Base-by-base conservation (phyloP, 2,113 vertebrate genomes). In the Microcebus murinus region DNA sequence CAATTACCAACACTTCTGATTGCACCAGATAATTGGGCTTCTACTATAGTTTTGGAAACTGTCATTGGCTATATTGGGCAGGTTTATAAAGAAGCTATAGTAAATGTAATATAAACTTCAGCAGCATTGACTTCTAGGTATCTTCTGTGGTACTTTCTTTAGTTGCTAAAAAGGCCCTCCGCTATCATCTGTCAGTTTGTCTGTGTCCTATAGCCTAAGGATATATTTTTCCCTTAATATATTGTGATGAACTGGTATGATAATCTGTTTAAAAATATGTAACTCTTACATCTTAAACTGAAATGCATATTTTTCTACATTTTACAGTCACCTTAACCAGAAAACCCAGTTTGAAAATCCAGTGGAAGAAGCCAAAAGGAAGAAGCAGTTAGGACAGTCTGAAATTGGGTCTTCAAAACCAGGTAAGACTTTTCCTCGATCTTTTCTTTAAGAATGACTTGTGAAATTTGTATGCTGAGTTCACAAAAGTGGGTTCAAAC, bases 281-380 rank as follows among this genome's bases (percentile, higher is more conserved):
- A 61, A 45, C 42, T 96, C 93, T 96, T 87, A 95, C 17, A 59
- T 68, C 81, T 95, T 65, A 96, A 94, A 81, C 82, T 93, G 71
- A 98, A 87, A 95, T 81, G 48, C 91, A 0, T 52, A 8, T 96
- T 96, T 95, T 96, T 98, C n/a, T 98, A 0, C 94, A 67, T 95
- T 92, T 92, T 98, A 39, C 98, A 99, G 99, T 97, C 99, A 99
- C 83, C 99, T 99, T 96, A 99, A 99, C 98, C 99, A 99, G 99
- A 99, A 99, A 99, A 99, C 99, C 65, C 99, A 99, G 97, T 99
- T 99, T 99, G 99, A 99, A 98, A 99, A 99, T 97, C 99, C 99
- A 29, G 99, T 99, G 7, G 96, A 99, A 98, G 99, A 99, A 98
- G 99, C 99, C 76, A 99, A 99, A 98, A 99, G 99, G 29, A 99